phyloP scores from a whole-genome alignment of 2,113 vertebrate species.

The Barnardius zonarius region DNA sequence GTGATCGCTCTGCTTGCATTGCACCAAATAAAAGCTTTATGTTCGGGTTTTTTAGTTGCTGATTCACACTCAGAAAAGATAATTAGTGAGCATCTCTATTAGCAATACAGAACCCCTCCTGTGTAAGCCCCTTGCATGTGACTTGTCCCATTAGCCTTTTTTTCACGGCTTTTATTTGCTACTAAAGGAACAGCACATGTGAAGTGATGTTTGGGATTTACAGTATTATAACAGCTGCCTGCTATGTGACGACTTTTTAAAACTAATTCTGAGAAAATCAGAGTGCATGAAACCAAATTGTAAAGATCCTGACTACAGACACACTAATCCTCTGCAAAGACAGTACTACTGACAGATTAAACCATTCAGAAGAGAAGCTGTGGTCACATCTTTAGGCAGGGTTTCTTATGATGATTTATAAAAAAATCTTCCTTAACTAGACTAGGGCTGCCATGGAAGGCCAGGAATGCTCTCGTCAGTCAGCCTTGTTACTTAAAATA shows the following conservation, averaged over 20 bases:
- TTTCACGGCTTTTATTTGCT: not conserved
- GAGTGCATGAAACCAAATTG: not conserved
- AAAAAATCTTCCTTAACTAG: not conserved
- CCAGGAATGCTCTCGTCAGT: not conserved
- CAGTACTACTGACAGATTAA: not conserved
- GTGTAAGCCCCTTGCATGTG: not conserved
- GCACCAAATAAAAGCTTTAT: not conserved
- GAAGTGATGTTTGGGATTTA: slow-evolving; percentile 7
- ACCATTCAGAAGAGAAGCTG: not conserved
- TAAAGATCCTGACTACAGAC: not conserved
- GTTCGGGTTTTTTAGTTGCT: not conserved
- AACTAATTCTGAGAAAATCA: slow-evolving; percentile 24
- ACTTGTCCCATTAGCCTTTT: not conserved
- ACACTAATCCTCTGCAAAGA: slow-evolving; percentile 16
- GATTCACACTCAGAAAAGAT: not conserved
- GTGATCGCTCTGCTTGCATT: not conserved
- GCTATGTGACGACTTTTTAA: not conserved
- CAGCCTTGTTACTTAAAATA: not conserved
- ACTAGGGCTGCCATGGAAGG: not conserved
- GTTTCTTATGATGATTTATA: not conserved
- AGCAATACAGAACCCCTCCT: not conserved
- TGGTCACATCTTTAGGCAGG: not conserved
- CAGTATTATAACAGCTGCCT: not conserved
- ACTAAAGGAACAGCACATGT: not conserved
- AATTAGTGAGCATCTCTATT: not conserved